Evolutionary conservation across 2,797 vertebrate genomes (phyloP), one percentile per base, ranked within the genome.

Genomic region (Manis crassicaudata): DNA sequence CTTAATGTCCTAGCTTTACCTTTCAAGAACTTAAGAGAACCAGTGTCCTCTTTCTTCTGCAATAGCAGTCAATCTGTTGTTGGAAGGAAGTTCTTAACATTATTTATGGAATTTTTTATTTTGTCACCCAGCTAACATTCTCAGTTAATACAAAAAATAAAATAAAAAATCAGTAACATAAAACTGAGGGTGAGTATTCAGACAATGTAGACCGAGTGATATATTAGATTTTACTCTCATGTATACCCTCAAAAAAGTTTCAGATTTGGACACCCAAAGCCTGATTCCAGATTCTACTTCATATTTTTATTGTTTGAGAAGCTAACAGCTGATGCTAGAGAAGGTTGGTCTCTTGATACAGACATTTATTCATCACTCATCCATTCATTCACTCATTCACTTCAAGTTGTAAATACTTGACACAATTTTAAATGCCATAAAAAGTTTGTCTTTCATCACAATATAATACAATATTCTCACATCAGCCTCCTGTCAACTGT

Each of bases 391-490:
- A 60, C 58, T 88, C 20, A 32, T 23, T 81, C 14, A 68, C 27
- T 80, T 18, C 14, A 87, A 77, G 7, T 76, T 75, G 29, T 80
- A 86, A 96, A 79, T 65, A 92, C 73, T 80, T 62, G 82, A 80
- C 40, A 73, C 46, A 73, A 46, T 79, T 93, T 60, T 65, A 80
- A 70, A 84, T 56, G 27, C 18, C 65, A 87, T 37, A 52, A 43
- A 77, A 77, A 46, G 16, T 65, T 21, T 65, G 56, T 40, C 8
- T 75, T 90, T 92, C 20, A 79, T 37, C 6, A 23, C 35, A 77
- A 50, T 62, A n/a, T 94, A 89, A 70, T 72, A 50, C 8, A 91
- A 32, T 80, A 65, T 63, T 81, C 32, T 76, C 58, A 72, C 4
- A 35, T 58, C 13, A 63, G 14, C 11, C 29, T 18, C 17, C 23